Evolutionary conservation across 2,113 vertebrate species (phyloP), one percentile per base, ranked within the genome.

Genomic region (Corythaixoides concolor): DNA sequence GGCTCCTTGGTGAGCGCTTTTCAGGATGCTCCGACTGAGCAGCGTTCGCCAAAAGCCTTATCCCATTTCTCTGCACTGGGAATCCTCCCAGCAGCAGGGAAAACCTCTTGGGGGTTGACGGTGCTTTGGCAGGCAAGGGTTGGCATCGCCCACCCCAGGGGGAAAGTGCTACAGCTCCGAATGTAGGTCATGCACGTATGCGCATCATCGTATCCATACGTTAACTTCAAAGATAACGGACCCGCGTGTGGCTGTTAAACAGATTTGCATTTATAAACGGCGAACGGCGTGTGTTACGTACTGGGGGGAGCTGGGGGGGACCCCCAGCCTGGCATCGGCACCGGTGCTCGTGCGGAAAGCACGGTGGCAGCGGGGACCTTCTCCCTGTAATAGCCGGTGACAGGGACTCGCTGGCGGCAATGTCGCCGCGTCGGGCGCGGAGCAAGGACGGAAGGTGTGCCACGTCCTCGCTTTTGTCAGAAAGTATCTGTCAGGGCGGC

Each of bases 291-390:
- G 27, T 5, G 8, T 33, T 8, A 11, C 5, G 23, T 23, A 33
- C 20, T 0, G 12, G 37, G 58, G 41, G 41, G 22, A 26, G 60
- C 5, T 1, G 9, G 19, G 37, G 24, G 68, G 20, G 8, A 9
- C 17, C 39, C 39, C 39, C 22, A 3, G 55, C n/a, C 85, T 7
- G 73, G 58, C 63, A 52, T 64, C 24, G 12, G 78, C 12, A 6
- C 73, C 45, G 97, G 97, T 94, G 89, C 85, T 98, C 95, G 97
- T 97, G 98, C 96, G 96, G 98, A 98, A 98, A 96, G 97, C 96
- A 55, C 68, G 63, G 97, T 32, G 93, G 97, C 93, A 94, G 97
- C 64, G 58, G 95, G 94, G 96, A 95, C 96, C 91, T 96, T 97
- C 95, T 97, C 94, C 89, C 95, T 91, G 84, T 98, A 98, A 98